Conservation (phyloP, 2,888 invertebrate genomes). For the Piscicola geometra region DNA sequence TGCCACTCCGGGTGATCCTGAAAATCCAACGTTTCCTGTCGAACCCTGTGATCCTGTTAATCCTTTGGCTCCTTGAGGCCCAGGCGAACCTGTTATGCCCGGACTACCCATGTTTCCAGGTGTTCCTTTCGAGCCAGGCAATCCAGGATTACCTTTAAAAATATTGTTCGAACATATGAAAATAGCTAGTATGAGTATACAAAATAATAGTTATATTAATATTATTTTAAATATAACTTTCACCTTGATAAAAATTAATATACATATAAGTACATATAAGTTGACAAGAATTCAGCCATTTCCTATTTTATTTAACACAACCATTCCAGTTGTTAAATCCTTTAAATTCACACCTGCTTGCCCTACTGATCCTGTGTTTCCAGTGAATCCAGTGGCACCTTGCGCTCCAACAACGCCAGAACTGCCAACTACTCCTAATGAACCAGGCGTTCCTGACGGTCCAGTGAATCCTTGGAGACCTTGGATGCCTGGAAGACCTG, state of each 20-base stretch:
- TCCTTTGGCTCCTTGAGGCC: constrained; percentile 32
- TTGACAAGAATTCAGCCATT: no score
- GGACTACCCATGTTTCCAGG: constrained; percentile 33
- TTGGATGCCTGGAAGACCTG: constrained; percentile 12
- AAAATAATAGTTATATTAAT: not conserved
- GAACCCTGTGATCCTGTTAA: constrained; percentile 19
- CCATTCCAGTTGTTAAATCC: no score
- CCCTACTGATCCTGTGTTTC: constrained; percentile 14
- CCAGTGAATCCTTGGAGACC: constrained; percentile 29
- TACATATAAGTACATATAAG: no score
- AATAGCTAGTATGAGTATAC: not conserved
- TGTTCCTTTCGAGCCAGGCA: constrained; percentile 25
- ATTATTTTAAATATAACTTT: not conserved
- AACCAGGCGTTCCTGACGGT: constrained; percentile 28
- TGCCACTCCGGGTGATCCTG: constrained; percentile 31
- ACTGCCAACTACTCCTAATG: constrained; percentile 7
- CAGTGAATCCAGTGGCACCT: constrained; percentile 20
- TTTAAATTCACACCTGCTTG: no score
- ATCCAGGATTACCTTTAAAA: constrained; percentile 29
- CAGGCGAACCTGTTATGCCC: constrained; percentile 38
- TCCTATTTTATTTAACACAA: no score
- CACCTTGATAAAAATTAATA: no score
- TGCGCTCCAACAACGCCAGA: constrained; percentile 14
- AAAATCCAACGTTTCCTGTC: constrained; percentile 30
- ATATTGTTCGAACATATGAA: constrained; percentile 13